phyloP scores from a whole-genome alignment of 2,797 vertebrate species.

The Prunella strophiata region DNA sequence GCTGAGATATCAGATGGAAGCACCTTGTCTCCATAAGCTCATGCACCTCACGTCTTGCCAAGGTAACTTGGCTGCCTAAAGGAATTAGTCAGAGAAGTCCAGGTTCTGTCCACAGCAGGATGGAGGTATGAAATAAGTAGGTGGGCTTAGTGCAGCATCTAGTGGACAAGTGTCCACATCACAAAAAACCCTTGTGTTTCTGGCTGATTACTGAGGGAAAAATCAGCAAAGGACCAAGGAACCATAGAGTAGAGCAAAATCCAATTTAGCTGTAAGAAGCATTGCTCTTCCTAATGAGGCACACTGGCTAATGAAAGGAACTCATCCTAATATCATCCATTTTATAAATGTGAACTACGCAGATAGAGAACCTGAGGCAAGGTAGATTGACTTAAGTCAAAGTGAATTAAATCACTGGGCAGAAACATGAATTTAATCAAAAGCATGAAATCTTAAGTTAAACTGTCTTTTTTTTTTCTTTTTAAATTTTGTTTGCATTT shows the following conservation, averaged over 20 bases:
- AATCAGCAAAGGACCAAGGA: neutral
- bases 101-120: neutral
- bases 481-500: neutral
- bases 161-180: slow-evolving; percentile 65
- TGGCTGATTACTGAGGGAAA: neutral
- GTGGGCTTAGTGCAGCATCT: slow-evolving; percentile 69
- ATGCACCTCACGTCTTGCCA: neutral
- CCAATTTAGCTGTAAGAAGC: neutral
- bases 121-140: neutral
- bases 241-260: neutral
- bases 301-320: neutral
- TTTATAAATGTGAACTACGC: neutral
- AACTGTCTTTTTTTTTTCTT: neutral
- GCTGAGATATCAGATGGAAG: neutral
- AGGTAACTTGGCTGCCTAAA: neutral
- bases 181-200: neutral
- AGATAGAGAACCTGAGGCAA: neutral
- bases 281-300: neutral
- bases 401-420: neutral
- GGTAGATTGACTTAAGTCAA: neutral
- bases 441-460: neutral
- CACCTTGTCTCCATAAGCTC: neutral
- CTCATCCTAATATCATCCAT: neutral
- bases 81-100: neutral
- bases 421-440: neutral